Percentiles rank a stretch among this genome's conserved stretches.
These are phyloP conservation scores for Hyperoplus lanceolatus DNA, from an alignment of 2,797 vertebrate species.

Conservation along the genomic window DNA sequence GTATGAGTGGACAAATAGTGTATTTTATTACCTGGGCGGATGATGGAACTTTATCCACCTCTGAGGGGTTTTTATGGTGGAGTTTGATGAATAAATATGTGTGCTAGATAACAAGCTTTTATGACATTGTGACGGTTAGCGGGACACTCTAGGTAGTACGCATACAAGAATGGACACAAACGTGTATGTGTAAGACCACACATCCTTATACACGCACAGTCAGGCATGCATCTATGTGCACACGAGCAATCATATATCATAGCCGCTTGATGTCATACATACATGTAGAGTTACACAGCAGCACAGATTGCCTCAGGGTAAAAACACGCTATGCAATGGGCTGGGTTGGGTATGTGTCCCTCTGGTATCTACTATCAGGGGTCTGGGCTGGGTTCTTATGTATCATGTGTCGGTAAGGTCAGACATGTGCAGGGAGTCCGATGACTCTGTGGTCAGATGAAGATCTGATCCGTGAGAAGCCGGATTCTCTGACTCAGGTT, in stretches of 20 bases:
- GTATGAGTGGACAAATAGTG: slow-evolving; percentile 73
- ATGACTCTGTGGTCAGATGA: slow-evolving; percentile 76
- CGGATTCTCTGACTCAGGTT: slow-evolving; percentile 67
- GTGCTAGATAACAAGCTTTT: slow-evolving; percentile 66
- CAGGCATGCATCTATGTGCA: neutral
- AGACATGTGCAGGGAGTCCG: slow-evolving; percentile 77
- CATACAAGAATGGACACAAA: slow-evolving; percentile 14
- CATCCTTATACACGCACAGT: neutral
- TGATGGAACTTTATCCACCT: slow-evolving; percentile 75
- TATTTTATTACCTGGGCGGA: slow-evolving; percentile 73
- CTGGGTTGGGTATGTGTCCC: slow-evolving; percentile 29
- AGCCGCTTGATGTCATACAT: slow-evolving; percentile 22
- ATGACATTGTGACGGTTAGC: slow-evolving; percentile 35
- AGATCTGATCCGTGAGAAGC: slow-evolving; percentile 75
- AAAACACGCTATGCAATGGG: slow-evolving; percentile 25
- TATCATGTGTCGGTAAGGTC: slow-evolving; percentile 73
- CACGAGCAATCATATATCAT: slow-evolving; percentile 18
- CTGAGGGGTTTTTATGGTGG: slow-evolving; percentile 55
- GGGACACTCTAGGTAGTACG: slow-evolving; percentile 39
- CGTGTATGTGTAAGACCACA: neutral
- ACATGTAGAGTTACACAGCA: slow-evolving; percentile 13
- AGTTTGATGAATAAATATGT: slow-evolving; percentile 71
- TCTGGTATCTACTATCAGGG: slow-evolving; percentile 60
- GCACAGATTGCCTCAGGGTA: slow-evolving; percentile 30
- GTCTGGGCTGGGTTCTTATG: slow-evolving; percentile 66